phyloP scores from a whole-genome alignment of 2,888 invertebrate genomes.

The Holacanthella duospinosa region DNA sequence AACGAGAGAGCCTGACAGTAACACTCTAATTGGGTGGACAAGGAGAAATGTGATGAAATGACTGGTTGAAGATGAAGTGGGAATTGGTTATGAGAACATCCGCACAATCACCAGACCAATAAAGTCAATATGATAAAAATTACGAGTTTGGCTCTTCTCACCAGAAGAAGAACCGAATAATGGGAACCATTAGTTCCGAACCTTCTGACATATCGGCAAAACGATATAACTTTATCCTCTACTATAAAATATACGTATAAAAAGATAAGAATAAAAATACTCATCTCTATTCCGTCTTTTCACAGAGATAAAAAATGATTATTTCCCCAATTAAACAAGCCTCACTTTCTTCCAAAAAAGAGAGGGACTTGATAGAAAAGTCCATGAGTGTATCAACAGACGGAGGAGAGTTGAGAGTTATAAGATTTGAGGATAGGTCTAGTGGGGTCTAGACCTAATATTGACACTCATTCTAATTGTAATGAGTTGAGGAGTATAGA shows the following conservation, averaged over 20 bases:
- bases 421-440: no score
- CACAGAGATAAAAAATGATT: not conserved
- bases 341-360: no score
- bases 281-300: not conserved
- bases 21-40: constrained; percentile 21
- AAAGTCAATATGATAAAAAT: constrained; percentile 6
- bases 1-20: not conserved
- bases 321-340: not conserved
- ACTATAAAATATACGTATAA: constrained; percentile 1
- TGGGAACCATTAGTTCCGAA: constrained; percentile 1
- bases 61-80: constrained; percentile 20
- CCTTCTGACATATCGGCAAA: constrained; percentile 1
- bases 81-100: constrained; percentile 9
- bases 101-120: not conserved
- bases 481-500: no score
- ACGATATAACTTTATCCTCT: constrained; percentile 3
- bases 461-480: no score
- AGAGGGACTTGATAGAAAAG: no score
- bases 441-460: no score
- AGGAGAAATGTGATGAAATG: constrained; percentile 19
- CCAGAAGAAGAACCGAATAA: not conserved
- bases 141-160: not conserved
- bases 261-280: constrained; percentile 6
- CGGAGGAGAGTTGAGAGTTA: no score
- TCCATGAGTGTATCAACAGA: no score